Evolutionary conservation across 2,113 vertebrate genomes (phyloP).

Genomic region (Oncorhynchus clarkii): DNA sequence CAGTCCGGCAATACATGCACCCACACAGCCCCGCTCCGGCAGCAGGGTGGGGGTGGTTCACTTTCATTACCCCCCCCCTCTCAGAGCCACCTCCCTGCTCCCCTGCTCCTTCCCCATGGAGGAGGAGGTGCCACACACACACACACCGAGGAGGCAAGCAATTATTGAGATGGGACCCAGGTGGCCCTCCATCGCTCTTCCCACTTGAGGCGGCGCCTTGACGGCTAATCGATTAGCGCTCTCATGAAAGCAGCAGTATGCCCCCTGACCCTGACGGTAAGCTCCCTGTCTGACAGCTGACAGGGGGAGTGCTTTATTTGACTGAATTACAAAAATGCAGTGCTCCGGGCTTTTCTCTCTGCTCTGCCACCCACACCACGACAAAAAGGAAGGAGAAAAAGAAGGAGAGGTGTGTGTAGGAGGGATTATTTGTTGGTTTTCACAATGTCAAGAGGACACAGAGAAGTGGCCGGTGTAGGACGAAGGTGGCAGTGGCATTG

Average conservation of each 20-base stretch:
- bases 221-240: slow-evolving; percentile 98
- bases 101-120: too few species aligned
- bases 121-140: slow-evolving; percentile 44
- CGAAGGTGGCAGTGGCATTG: too few species aligned
- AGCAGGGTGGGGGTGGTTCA: too few species aligned
- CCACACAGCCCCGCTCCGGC: not conserved
- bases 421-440: too few species aligned
- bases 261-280: slow-evolving; percentile 85
- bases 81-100: too few species aligned
- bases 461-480: too few species aligned
- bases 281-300: slow-evolving; percentile 90
- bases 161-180: slow-evolving; percentile 91
- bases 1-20: slow-evolving; percentile 76
- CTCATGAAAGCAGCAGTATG: slow-evolving; percentile 80
- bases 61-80: too few species aligned
- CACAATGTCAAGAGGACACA: too few species aligned
- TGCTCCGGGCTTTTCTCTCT: slow-evolving; percentile 5
- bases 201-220: slow-evolving; percentile 81
- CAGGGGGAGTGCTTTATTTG: slow-evolving; percentile 85
- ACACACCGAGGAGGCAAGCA: slow-evolving; percentile 86
- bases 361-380: not conserved
- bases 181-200: slow-evolving; percentile 89
- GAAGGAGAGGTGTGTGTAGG: too few species aligned
- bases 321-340: slow-evolving; percentile 78
- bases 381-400: too few species aligned